Base-by-base conservation (phyloP, 2,797 vertebrate species). In the Gephyroberyx darwinii region DNA sequence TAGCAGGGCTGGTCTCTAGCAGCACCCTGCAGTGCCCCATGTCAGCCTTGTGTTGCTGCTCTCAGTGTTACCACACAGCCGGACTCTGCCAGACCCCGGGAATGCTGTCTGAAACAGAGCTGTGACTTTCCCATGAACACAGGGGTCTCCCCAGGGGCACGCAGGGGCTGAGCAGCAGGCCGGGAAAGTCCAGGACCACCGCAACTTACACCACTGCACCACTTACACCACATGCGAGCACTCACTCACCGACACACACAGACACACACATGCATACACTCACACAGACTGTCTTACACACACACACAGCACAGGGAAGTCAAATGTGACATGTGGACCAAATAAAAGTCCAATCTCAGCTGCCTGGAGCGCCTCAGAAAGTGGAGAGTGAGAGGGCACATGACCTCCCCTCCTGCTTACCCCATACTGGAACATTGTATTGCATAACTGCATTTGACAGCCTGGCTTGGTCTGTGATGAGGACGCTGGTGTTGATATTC, bases 121-220 rank as follows among this genome's bases (percentile, higher is more conserved):
- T n/a, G 82, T 88, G 90, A 92, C 80, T 93, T 94, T 95, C 93
- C 93, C 93, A 94, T 90, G 92, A 93, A 93, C 71, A 52, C 65
- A 37, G 69, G 77, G 82, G 83, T 87, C 88, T 91, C 92, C 87
- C 85, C 3, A 9, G 89, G 90, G 88, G 90, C 80, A 59, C 8
- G 0, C 33, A 70, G 74, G 80, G 81, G 86, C 79, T 48, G 73
- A 84, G 77, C 75, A 50, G 70, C 62, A 69, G 80, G 77, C 76
- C 47, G 77, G 89, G 90, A 84, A 88, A 89, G 81, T 87, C 84
- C 88, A 80, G 81, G 81, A 78, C 84, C 72, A 61, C 81, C 57
- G 52, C 78, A 86, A 87, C 87, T 81, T 86, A 65, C 82, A 83
- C 82, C 77, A 31, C 79, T 67, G 20, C 45, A 65, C 75, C 56